Percentiles rank a stretch among this genome's conserved stretches.
Evolutionary conservation across 2,797 vertebrate species (phyloP).

Genomic region (Lycodopsis pacificus): DNA sequence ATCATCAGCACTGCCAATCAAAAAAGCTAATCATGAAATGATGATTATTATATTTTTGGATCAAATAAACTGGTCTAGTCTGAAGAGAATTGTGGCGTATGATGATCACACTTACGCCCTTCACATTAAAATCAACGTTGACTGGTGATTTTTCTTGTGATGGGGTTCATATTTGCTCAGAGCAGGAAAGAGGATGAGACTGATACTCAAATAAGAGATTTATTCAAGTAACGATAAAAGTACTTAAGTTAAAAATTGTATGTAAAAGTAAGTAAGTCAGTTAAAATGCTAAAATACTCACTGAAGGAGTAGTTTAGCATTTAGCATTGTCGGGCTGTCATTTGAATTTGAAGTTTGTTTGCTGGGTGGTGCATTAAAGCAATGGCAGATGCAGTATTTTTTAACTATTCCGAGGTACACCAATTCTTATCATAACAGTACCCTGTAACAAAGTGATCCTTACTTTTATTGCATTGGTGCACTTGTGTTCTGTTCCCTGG

Average conservation of each 20-base stretch:
- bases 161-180: not conserved
- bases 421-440: not conserved
- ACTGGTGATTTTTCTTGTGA: not conserved
- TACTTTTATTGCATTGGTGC: not conserved
- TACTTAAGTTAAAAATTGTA: not conserved
- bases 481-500: too few species aligned
- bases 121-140: not conserved
- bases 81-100: not conserved
- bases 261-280: not conserved
- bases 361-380: too few species aligned
- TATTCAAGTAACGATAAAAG: not conserved
- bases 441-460: not conserved
- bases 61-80: not conserved
- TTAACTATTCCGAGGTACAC: too few species aligned
- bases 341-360: too few species aligned
- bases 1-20: not conserved
- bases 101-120: rapidly evolving
- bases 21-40: not conserved
- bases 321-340: not conserved
- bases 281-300: not conserved
- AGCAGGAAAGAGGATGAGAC: not conserved
- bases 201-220: not conserved
- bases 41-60: not conserved
- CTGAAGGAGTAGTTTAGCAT: not conserved
- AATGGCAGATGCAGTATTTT: too few species aligned